Conservation (phyloP, 1,140 invertebrate species). For the Brachionus manjavacas region DNA sequence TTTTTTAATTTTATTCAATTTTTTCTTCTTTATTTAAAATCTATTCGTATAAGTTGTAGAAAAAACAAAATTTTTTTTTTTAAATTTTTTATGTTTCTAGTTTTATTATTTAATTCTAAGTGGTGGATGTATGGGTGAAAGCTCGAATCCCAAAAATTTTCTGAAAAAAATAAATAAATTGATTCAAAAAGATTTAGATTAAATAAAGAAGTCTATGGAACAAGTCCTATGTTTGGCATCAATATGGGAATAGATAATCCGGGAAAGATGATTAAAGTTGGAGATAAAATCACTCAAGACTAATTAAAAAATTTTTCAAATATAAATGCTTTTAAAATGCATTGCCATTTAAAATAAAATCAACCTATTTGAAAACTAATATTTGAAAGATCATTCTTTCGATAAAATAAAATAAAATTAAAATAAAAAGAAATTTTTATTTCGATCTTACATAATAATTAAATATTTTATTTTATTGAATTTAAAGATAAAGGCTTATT, state of each 20-base stretch:
- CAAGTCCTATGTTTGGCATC: neutral
- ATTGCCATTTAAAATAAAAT: neutral
- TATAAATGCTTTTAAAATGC: neutral
- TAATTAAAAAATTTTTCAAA: neutral
- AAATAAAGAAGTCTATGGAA: neutral
- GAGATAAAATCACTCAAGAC: neutral
- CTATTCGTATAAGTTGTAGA: too few relatives aligned
- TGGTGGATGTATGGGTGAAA: too few relatives aligned
- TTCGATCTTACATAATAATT: too few relatives aligned
- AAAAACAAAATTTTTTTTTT: too few relatives aligned
- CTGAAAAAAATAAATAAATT: too few relatives aligned
- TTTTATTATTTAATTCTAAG: too few relatives aligned
- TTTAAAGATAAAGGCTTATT: neutral
- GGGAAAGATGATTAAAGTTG: neutral
- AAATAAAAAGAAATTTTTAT: too few relatives aligned
- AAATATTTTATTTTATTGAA: neutral
- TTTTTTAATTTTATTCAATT: too few relatives aligned
- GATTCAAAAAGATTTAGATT: neutral
- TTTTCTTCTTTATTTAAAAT: too few relatives aligned
- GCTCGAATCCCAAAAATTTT: too few relatives aligned
- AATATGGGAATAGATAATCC: conserved; percentile 3
- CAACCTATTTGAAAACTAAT: too few relatives aligned
- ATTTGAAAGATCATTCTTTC: neutral
- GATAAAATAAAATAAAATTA: neutral
- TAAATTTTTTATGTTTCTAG: too few relatives aligned